Percentiles rank a stretch among this genome's conserved stretches.
These are phyloP conservation scores for Scelioninae gen. 1 DNA, from an alignment of 2,888 invertebrate species.

Conservation along the genomic window DNA sequence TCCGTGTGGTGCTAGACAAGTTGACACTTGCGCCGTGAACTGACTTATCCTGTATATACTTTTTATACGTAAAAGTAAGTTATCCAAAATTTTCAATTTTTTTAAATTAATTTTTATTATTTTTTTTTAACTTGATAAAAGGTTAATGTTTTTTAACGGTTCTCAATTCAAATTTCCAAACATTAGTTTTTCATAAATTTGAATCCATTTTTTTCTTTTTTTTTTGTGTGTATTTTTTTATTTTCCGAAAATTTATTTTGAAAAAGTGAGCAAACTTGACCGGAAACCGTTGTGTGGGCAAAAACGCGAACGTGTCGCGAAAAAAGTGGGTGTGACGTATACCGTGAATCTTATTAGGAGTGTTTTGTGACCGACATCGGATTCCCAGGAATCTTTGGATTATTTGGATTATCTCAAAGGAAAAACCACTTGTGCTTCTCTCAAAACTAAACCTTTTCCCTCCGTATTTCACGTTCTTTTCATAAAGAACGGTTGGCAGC, in stretches of 20 bases:
- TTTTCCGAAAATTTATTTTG: neutral
- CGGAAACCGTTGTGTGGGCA: conserved; percentile 35
- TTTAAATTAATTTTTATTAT: conserved; percentile 17
- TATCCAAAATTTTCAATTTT: neutral
- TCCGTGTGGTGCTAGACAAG: conserved; percentile 82
- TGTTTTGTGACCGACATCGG: conserved; percentile 64
- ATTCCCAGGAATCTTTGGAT: conserved; percentile 12
- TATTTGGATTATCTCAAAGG: conserved; percentile 50
- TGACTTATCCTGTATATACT: conserved; percentile 80
- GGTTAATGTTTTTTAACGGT: too few species aligned
- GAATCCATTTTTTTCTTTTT: conserved; percentile 4
- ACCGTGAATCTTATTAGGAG: conserved; percentile 72
- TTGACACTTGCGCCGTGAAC: conserved; percentile 76
- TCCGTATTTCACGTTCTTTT: too few species aligned
- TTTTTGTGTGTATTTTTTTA: neutral
- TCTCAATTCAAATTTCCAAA: too few species aligned
- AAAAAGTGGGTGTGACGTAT: conserved; percentile 72
- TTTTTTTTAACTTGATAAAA: conserved; percentile 1
- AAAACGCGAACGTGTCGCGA: conserved; percentile 47
- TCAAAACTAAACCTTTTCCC: neutral
- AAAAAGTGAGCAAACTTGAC: conserved; percentile 6
- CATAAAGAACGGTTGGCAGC: conserved; percentile 2
- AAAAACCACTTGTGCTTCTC: conserved; percentile 9
- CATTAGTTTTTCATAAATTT: too few species aligned
- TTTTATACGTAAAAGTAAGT: conserved; percentile 78